phyloP scores from a whole-genome alignment of 23 tunicate species.

The Halocynthia aurantium region DNA sequence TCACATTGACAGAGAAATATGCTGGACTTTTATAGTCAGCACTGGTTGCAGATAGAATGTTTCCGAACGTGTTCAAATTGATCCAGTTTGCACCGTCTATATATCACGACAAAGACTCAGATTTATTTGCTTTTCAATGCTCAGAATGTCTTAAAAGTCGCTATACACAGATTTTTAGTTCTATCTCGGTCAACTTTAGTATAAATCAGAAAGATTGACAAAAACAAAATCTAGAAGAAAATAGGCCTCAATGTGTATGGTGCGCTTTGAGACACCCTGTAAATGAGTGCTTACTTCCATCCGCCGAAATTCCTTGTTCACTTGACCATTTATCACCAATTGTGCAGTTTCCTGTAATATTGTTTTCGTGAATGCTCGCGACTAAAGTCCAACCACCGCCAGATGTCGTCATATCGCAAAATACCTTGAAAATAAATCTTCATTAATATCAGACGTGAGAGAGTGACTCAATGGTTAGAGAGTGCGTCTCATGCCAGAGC shows the following conservation, averaged over 20 bases:
- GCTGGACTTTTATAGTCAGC: constrained; percentile 70
- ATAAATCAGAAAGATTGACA: neutral
- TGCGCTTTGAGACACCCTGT: too few relatives aligned
- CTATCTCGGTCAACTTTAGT: neutral
- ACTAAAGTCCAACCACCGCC: constrained; percentile 91
- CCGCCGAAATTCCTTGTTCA: constrained; percentile 42
- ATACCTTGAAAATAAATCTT: constrained; percentile 22
- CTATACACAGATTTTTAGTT: too few relatives aligned
- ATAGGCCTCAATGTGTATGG: too few relatives aligned
- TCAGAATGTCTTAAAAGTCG: too few relatives aligned
- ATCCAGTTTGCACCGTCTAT: constrained; percentile 58
- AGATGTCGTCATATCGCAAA: constrained; percentile 64
- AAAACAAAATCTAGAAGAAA: neutral
- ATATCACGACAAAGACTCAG: neutral
- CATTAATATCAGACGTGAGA: too few relatives aligned
- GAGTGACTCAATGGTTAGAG: too few relatives aligned
- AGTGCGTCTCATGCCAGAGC: too few relatives aligned
- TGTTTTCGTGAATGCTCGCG: constrained; percentile 82
- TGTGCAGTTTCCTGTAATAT: constrained; percentile 71
- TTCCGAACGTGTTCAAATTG: constrained; percentile 65
- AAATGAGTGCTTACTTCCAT: neutral
- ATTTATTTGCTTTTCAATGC: too few relatives aligned
- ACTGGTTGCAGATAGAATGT: constrained; percentile 65
- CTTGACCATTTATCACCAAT: constrained; percentile 78
- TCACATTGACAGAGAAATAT: constrained; percentile 36